Evolutionary conservation across 2,888 invertebrate species (phyloP), one percentile per base, ranked within the genome.

Genomic region (Prenolepis imparis): DNA sequence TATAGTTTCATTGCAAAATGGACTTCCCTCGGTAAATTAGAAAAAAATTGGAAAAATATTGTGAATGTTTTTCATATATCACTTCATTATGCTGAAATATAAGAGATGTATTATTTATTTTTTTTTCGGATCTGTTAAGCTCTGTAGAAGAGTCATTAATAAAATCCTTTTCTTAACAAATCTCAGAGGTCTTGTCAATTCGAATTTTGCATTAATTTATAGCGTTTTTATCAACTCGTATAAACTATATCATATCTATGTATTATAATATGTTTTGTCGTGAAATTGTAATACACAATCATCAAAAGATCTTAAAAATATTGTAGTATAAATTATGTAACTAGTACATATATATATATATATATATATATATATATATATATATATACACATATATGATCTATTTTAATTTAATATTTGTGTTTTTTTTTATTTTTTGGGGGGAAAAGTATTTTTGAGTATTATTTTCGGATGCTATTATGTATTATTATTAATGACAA

Each of bases 81-180:
- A 8, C 48, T 8, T 48, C n/a, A 52, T 52, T 8, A 52, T 36
- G 39, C 24, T 15, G 24, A 39, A 39, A 24, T 39, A 24, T 2
- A 52, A 52, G 52, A 77, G 24, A 77, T 36, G 32, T n/a, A 48
- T 39, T 87, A 89, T 89, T 89, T 89, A 89, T 89, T 89, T 36
- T 36, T 36, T 36, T 63, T n/a, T 57, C 78, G 68, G 57, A 84
- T 83, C 44, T 86, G 61, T 44, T 64, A 64, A 67, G 83, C 66
- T 88, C 66, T 88, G 84, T 90, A 90, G n/a, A 52, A 52, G 8
- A 85, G 82, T 88, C 74, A 66, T 89, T 84, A 90, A 88, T 85
- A 90, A 87, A 72, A 44, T 81, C 67, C 28, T 41, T 63, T 63
- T 63, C 36, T 55, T 0, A 21, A 77, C 2, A 18, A 64, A 18